Evolutionary conservation across 2,797 vertebrate genomes (phyloP).

Genomic region (Microtus obscurus): DNA sequence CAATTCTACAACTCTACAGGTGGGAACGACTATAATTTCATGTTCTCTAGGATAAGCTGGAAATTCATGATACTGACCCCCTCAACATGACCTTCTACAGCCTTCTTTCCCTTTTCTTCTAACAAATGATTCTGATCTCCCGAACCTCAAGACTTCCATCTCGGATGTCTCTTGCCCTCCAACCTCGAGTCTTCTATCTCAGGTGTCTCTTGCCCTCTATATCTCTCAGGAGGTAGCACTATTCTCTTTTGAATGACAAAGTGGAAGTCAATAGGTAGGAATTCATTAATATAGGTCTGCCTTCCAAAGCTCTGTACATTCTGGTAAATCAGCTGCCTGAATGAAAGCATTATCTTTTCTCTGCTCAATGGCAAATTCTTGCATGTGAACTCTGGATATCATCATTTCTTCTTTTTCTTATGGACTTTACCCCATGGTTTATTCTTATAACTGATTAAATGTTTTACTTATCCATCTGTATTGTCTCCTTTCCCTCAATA

Average conservation of each 20-base stretch:
- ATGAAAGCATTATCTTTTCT: constrained; percentile 34
- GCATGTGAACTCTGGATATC: not conserved
- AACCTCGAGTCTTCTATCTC: not conserved
- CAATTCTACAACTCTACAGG: not conserved
- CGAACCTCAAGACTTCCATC: not conserved
- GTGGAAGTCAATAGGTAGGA: not conserved
- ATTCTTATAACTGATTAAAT: constrained; percentile 13
- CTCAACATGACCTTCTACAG: not conserved
- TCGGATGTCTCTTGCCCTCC: not conserved
- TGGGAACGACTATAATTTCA: constrained; percentile 1
- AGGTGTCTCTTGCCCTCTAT: not conserved
- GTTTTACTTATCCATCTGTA: constrained; percentile 26
- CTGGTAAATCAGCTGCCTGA: constrained; percentile 32
- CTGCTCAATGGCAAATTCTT: constrained; percentile 26
- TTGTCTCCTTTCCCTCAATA: constrained; percentile 12
- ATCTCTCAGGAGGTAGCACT: constrained; percentile 18
- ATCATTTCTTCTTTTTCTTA: constrained; percentile 36
- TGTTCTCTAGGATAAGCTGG: constrained; percentile 12
- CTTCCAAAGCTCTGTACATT: constrained; percentile 34
- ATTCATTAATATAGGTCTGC: not conserved
- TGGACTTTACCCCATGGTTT: not conserved
- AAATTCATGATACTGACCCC: constrained; percentile 30
- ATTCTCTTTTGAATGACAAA: constrained; percentile 63
- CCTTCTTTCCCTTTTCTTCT: not conserved
- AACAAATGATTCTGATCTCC: constrained; percentile 16